Evolutionary conservation across 2,113 vertebrate genomes (phyloP), one percentile per base, ranked within the genome.

Genomic region (Nycticebus coucang): DNA sequence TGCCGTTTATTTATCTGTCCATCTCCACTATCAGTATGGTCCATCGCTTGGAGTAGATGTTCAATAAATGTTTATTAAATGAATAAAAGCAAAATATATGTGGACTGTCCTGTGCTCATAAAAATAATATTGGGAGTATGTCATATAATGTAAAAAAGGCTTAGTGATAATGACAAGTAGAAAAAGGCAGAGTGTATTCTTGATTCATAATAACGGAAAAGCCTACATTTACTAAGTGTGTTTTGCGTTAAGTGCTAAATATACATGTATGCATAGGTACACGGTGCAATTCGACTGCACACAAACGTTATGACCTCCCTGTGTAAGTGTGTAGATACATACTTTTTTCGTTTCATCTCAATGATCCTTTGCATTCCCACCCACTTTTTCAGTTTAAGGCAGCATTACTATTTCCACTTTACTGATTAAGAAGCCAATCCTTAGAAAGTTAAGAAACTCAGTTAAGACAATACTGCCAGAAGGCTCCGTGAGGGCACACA

Each of bases 401-500:
- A 72, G 59, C 81, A 37, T n/a, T 77, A 75, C 69, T 28, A 78
- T 72, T n/a, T 37, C 7, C 19, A 68, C 4, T 37, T 50, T 13
- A 7, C 30, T n/a, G 45, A 68, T n/a, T 28, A 60, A 82, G 77
- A 62, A n/a, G 62, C 6, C n/a, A 59, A 2, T 45, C 10, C 22
- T 83, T 72, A 19, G 7, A 21, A n/a, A 7, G 7, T 35, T 72
- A 59, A 66, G 55, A 66, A 30, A 37, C 41, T 24, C 35, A 45
- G 86, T n/a, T 55, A 37, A 57, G 69, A 55, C 28, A 35, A 19
- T 4, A 3, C 22, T 10, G 10, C 55, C 33, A 14, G 28, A 11
- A 28, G 5, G 64, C 0, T 7, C 15, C 18, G 2, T 4, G 5
- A 68, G 55, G n/a, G 6, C 24, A 30, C 22, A 5, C 22, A 24